Evolutionary conservation across 1,140 invertebrate species (phyloP).

Genomic region (Drosophila virilis): DNA sequence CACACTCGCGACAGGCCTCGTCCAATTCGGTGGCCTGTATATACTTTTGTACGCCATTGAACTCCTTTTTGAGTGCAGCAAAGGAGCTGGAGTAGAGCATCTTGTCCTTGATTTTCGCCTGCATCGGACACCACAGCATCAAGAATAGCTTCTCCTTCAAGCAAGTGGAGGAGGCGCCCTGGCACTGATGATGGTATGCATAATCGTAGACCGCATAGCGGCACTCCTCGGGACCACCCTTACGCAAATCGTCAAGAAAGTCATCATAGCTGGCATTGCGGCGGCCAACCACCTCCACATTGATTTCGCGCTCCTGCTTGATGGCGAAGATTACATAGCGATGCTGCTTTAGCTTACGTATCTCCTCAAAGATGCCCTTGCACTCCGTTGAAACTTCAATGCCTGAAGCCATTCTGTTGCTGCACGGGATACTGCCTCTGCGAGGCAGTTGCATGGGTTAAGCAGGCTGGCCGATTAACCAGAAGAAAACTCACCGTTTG

Average conservation of each 20-base stretch:
- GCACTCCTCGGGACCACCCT: slow-evolving; percentile 32
- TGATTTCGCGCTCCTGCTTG: slow-evolving; percentile 32
- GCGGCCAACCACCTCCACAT: slow-evolving; percentile 37
- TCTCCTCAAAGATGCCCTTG: slow-evolving; percentile 48
- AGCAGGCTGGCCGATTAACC: not conserved
- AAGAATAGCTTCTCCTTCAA: slow-evolving; percentile 59
- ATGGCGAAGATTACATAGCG: slow-evolving; percentile 58
- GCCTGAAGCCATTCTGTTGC: slow-evolving; percentile 49
- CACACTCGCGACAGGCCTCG: slow-evolving; percentile 28
- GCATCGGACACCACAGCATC: slow-evolving; percentile 58
- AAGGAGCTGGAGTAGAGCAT: slow-evolving; percentile 67
- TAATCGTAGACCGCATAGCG: slow-evolving; percentile 62
- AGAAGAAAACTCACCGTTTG: not conserved
- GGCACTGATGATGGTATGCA: slow-evolving; percentile 45
- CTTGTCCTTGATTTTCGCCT: slow-evolving; percentile 56
- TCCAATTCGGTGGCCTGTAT: slow-evolving; percentile 63
- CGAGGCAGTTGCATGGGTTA: not conserved
- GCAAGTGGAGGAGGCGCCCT: slow-evolving; percentile 27
- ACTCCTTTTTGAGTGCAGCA: slow-evolving; percentile 38
- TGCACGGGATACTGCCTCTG: not conserved
- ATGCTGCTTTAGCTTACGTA: slow-evolving; percentile 44
- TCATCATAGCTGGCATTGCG: slow-evolving; percentile 46
- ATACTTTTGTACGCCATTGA: slow-evolving; percentile 51
- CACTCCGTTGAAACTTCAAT: slow-evolving; percentile 43
- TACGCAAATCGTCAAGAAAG: slow-evolving; percentile 43